Base-by-base conservation (phyloP, 92 coral and sea anemone species). In the Diadumene lineata region DNA sequence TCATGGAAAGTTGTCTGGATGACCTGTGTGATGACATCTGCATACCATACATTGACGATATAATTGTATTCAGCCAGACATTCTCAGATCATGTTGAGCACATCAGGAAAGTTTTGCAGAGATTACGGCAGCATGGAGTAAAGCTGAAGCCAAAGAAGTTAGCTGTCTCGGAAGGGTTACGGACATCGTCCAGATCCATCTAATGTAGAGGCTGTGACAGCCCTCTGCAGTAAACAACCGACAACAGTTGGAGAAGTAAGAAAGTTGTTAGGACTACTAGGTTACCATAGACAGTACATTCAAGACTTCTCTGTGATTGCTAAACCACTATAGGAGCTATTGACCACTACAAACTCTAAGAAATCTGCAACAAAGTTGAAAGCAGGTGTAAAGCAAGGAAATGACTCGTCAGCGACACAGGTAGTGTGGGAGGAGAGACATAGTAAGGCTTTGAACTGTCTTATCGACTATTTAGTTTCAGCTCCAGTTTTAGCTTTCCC, bases 111-210 rank as follows among this genome's bases (percentile, higher is more conserved):
- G 90, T 85, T n/a, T 72, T 81, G 33, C 72, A 60, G 44, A 67
- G 82, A 33, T 32, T 89, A 69, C 78, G 74, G 48, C 68, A 73
- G 24, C 81, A 74, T 64, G 93, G 93, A 24, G 79, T 86, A 13
- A 89, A 89, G 68, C 83, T 89, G 26, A 82, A 89, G 63, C 88
- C 94, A 72, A 57, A 25, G 68, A 86, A 74, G 93, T 85, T 38
- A 82, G 69, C 53, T 90, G 79, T 44, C 69, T 90, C 50, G 91
- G 91, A 0, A 68, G 81, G 50, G 75, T 82, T 69, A 82, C 24
- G 96, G 96, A 8, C 86, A 86, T 70, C 26, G 68, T 22, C 81
- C 81, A 73, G 91, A 86, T 33, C 84, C 91, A 17, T 65, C 74
- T 21, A 81, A 87, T 31, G 70, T 78, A 6, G 78, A 80, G 57